A percentile compares a stretch with the other conserved stretches of the same genome.
Evolutionary conservation across 2,113 vertebrate species (phyloP).

Genomic region (Bubo bubo): DNA sequence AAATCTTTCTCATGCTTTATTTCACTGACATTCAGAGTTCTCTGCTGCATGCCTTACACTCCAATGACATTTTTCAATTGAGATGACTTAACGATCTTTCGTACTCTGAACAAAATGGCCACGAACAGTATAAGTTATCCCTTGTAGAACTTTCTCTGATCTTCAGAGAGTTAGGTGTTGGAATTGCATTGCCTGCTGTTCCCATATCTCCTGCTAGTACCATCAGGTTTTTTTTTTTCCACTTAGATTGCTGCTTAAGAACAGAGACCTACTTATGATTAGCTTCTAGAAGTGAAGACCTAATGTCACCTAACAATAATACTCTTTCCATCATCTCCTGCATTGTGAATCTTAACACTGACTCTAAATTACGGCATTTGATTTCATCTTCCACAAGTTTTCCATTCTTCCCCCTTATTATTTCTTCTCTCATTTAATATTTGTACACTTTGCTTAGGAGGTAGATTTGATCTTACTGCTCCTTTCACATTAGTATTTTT

Average conservation of each 20-base stretch:
- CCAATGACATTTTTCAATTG: constrained; percentile 2
- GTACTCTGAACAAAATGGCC: neutral
- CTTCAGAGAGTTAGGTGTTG: neutral
- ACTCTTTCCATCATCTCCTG: neutral
- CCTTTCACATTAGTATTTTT: neutral
- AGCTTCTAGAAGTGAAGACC: neutral
- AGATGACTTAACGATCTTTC: neutral
- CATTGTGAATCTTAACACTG: neutral
- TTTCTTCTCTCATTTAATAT: neutral
- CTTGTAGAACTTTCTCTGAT: neutral
- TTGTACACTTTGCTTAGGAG: neutral
- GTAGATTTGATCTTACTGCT: neutral
- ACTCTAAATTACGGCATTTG: neutral
- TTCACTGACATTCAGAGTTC: neutral
- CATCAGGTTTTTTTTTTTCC: neutral
- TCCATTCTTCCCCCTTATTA: neutral
- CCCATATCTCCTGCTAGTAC: neutral
- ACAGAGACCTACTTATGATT: neutral
- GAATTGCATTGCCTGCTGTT: neutral
- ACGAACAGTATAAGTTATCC: neutral
- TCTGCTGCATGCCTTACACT: neutral
- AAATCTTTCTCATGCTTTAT: neutral
- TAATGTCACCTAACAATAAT: neutral
- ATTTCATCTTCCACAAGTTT: neutral
- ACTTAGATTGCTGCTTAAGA: neutral